Percentiles rank a stretch among this genome's conserved stretches.
Evolutionary conservation across 1,140 invertebrate species (phyloP).

Genomic region (Trichomalopsis sarcophagae): DNA sequence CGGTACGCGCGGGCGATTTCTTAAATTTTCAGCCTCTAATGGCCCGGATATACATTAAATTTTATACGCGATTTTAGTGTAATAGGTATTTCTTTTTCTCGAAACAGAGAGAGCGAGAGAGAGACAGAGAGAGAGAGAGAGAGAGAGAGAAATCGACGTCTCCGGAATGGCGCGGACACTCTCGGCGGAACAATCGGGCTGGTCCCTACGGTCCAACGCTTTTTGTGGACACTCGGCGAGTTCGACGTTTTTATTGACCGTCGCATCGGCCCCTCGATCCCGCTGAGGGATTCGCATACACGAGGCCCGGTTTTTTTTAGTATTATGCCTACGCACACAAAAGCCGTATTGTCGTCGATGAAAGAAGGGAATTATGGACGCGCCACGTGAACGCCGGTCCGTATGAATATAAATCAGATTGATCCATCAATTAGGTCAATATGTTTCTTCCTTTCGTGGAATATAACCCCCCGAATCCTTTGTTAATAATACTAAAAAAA

Average conservation of each 20-base stretch:
- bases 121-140: no score
- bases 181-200: not conserved
- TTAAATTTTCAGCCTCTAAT: no score
- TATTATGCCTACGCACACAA: not conserved
- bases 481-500: no score
- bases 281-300: not conserved
- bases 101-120: no score
- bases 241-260: slow-evolving; percentile 17
- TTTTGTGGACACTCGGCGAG: slow-evolving; percentile 14
- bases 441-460: not conserved
- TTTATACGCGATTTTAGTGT: not conserved
- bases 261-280: not conserved
- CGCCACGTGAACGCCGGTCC: not conserved
- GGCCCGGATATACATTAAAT: no score
- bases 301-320: not conserved
- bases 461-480: not conserved
- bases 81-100: no score
- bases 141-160: no score
- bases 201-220: not conserved
- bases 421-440: slow-evolving; percentile 31
- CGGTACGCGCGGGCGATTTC: not conserved
- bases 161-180: not conserved
- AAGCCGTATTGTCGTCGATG: not conserved
- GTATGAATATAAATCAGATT: slow-evolving; percentile 14
- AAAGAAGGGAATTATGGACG: not conserved